Percentiles rank a stretch among this genome's conserved stretches.
phyloP scores from a whole-genome alignment of 1,140 invertebrate genomes.

The Pseudoatta argentina region DNA sequence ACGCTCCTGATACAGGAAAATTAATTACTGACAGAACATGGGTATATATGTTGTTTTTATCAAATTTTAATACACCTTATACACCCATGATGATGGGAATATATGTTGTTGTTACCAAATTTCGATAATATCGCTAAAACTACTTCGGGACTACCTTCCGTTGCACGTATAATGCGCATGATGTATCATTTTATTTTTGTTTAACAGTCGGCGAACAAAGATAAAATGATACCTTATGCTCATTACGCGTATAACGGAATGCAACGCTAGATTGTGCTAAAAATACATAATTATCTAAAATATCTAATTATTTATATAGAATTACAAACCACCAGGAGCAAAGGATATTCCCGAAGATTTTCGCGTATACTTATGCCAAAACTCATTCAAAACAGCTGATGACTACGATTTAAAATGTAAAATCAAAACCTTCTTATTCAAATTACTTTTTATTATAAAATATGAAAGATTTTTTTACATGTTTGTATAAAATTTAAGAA shows the following conservation, averaged over 20 bases:
- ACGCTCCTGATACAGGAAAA: conserved; percentile 89
- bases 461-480: not conserved
- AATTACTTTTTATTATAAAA: not conserved
- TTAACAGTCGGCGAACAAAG: no score
- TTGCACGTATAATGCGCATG: no score
- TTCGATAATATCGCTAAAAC: not conserved
- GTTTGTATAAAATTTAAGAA: not conserved
- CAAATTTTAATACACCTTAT: not conserved
- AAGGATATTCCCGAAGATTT: conserved; percentile 96
- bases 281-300: not conserved
- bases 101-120: conserved; percentile 57
- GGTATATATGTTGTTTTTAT: conserved; percentile 83
- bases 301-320: conserved; percentile 83
- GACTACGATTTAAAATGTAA: conserved; percentile 93
- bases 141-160: no score
- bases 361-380: conserved; percentile 90
- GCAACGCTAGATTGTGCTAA: not conserved
- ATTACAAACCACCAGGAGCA: conserved; percentile 93
- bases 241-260: no score
- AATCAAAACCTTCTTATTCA: not conserved
- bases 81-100: conserved; percentile 87
- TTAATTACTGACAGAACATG: conserved; percentile 93
- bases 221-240: no score
- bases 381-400: conserved; percentile 90
- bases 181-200: no score